Percentiles rank a stretch among this genome's conserved stretches.
These are phyloP conservation scores for Pedionomus torquatus DNA, from an alignment of 2,113 vertebrate species.

Conservation along the genomic window DNA sequence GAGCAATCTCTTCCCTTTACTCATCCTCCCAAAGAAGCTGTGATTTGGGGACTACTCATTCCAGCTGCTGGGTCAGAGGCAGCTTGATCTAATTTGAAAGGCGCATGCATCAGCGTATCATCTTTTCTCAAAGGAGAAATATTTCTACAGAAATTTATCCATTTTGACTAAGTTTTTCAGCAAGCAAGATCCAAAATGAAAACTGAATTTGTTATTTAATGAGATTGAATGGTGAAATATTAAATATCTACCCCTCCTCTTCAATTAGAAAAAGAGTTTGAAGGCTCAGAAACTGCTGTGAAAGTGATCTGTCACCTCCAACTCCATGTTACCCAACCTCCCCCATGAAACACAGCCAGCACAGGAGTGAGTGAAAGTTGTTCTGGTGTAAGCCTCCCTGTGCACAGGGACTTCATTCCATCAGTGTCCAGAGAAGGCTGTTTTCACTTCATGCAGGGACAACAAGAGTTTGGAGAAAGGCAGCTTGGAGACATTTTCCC, in stretches of 20 bases:
- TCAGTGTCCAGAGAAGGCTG: not conserved
- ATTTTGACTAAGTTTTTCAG: not conserved
- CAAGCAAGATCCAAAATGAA: not conserved
- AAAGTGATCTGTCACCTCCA: not conserved
- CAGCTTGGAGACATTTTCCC: not conserved
- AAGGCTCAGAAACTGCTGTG: not conserved
- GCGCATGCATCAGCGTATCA: not conserved
- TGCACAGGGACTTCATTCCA: not conserved
- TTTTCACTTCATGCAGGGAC: not conserved
- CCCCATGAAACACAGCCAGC: not conserved
- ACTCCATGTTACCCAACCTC: not conserved
- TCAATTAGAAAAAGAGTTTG: not conserved
- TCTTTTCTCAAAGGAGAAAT: not conserved
- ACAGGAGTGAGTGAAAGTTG: not conserved
- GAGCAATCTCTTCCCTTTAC: not conserved
- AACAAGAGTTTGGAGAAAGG: not conserved
- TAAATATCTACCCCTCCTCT: not conserved
- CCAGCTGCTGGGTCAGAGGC: not conserved
- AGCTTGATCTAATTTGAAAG: not conserved
- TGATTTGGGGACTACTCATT: not conserved
- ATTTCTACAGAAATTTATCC: not conserved
- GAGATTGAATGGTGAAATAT: not conserved
- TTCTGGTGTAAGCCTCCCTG: rapidly evolving
- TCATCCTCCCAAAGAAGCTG: not conserved
- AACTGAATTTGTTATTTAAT: not conserved